Base-by-base conservation (phyloP, 2,888 invertebrate genomes). In the Cenopis cana region DNA sequence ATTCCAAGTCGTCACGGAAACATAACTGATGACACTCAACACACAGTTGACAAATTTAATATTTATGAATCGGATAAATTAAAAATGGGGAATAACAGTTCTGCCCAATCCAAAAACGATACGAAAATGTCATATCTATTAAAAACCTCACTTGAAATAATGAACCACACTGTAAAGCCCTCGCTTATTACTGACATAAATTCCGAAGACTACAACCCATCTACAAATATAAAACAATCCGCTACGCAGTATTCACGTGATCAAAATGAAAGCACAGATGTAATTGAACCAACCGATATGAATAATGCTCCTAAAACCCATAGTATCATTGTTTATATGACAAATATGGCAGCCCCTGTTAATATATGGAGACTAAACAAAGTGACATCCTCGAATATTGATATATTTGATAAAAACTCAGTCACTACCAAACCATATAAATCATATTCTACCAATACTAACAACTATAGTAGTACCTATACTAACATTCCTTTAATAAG, bases 21-120 rank as follows among this genome's bases (percentile, higher is more conserved):
- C 24, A 59, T 3, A 18, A 41, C 41, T 41, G n/a, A 46, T 5
- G n/a, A 46, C n/a, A 6, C n/a, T 46, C n/a, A 12, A 46, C 6
- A n/a, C 0, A n/a, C n/a, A 6, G 6, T 46, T 46, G n/a, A 14
- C n/a, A 12, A 18, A 38, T 20, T 1, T 18, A 57, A 57, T 20
- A 18, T 57, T 38, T 59, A 11, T n/a, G n/a, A 46, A n/a, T 9
- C n/a, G 10, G 46, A 60, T 60, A n/a, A 60, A 17, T 10, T 20
- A 10, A 49, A 17, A 11, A 36, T 12, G 46, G n/a, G n/a, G 5
- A 46, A n/a, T n/a, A n/a, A 5, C n/a, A n/a, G n/a, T 46, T n/a
- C n/a, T 46, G 8, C n/a, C 46, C n/a, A 46, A 46, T n/a, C 46
- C n/a, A 8, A n/a, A 8, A n/a, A 2, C 14, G 46, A 46, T n/a